Percentiles rank a stretch among this genome's conserved stretches.
phyloP scores from a whole-genome alignment of 1,140 invertebrate genomes.

The Phenacoccus solenopsis region DNA sequence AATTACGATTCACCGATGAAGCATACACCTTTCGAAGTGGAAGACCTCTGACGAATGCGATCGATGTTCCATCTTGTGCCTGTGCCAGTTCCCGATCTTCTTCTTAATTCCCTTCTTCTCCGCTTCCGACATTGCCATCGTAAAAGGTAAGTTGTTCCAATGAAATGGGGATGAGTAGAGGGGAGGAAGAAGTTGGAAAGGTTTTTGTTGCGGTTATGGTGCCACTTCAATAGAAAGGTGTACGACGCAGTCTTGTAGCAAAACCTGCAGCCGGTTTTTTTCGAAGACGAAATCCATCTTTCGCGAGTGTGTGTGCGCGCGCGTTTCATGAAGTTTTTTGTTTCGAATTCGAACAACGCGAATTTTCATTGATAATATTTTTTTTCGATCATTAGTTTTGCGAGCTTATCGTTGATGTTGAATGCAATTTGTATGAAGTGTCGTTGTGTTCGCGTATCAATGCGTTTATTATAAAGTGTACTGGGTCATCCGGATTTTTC shows the following conservation, averaged over 20 bases:
- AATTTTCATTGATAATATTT: neutral
- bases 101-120: neutral
- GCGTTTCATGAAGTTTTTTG: neutral
- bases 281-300: neutral
- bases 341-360: neutral
- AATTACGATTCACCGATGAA: neutral
- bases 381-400: neutral
- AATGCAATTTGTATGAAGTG: neutral
- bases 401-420: neutral
- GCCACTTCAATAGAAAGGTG: slow-evolving; percentile 14
- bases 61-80: slow-evolving; percentile 2
- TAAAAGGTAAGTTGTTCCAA: neutral
- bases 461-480: neutral
- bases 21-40: neutral
- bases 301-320: neutral
- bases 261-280: slow-evolving; percentile 6
- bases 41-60: neutral
- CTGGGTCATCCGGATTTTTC: neutral
- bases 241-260: slow-evolving; percentile 10
- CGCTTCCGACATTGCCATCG: neutral
- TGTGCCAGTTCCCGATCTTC: slow-evolving; percentile 14
- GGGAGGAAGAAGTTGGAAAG: neutral
- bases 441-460: slow-evolving; percentile 5
- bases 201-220: slow-evolving; percentile 10
- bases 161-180: neutral